These are phyloP conservation scores for Leptinotarsa defecta DNA, from an alignment of 1,140 invertebrate species.

Conservation along the genomic window DNA sequence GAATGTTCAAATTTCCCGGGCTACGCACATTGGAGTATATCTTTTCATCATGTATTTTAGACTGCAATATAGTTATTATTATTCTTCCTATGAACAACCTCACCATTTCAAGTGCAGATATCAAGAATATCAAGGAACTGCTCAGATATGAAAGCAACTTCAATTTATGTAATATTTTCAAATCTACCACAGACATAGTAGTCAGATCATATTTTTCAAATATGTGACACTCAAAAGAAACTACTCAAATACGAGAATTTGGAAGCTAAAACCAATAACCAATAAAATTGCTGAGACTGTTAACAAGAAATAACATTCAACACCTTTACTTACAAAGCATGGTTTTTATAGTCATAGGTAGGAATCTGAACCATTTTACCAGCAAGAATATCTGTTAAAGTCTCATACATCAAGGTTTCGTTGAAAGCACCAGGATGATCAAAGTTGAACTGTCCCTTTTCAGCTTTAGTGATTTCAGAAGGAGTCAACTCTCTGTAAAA, in stretches of 20 bases:
- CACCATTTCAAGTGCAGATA: not conserved
- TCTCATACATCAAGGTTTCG: conserved; percentile 79
- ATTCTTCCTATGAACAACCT: too few species aligned
- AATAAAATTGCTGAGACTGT: too few species aligned
- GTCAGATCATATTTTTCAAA: too few species aligned
- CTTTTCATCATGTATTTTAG: too few species aligned
- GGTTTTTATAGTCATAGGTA: conserved; percentile 87
- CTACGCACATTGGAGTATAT: too few species aligned
- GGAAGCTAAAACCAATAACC: too few species aligned
- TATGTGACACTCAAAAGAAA: too few species aligned
- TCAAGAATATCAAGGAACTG: not conserved
- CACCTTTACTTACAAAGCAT: conserved; percentile 71
- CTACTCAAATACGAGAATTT: too few species aligned
- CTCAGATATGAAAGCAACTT: not conserved
- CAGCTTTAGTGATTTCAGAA: conserved; percentile 82
- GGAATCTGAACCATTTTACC: conserved; percentile 87
- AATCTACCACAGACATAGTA: too few species aligned
- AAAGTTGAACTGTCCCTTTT: conserved; percentile 93
- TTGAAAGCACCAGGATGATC: conserved; percentile 97
- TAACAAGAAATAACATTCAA: too few species aligned
- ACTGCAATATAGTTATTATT: too few species aligned
- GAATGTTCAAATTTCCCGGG: too few species aligned
- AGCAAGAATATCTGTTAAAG: conserved; percentile 78
- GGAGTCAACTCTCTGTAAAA: conserved; percentile 89
- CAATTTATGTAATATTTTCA: not conserved